Evolutionary conservation across 92 coral and sea anemone genomes (phyloP).

Genomic region (Porites evermanni): DNA sequence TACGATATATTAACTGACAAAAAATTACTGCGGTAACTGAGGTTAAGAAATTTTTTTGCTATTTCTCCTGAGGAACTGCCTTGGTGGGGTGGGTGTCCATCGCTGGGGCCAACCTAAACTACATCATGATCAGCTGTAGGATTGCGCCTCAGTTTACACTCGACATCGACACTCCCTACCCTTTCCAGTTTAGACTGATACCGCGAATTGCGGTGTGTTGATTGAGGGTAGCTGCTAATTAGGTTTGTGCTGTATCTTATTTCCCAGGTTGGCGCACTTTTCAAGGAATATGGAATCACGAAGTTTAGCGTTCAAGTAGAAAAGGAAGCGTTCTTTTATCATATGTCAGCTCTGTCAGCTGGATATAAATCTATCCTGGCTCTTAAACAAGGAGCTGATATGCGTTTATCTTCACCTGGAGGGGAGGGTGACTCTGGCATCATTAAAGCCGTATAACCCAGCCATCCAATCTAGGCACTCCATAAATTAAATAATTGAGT

Average conservation of each 20-base stretch:
- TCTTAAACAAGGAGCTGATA: slow-evolving; percentile 85
- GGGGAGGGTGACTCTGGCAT: slow-evolving; percentile 73
- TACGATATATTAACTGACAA: no score
- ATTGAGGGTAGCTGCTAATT: neutral
- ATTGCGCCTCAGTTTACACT: no score
- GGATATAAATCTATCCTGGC: slow-evolving; percentile 98
- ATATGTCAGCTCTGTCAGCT: slow-evolving; percentile 96
- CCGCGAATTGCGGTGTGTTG: neutral
- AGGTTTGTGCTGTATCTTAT: neutral
- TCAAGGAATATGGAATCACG: slow-evolving; percentile 90
- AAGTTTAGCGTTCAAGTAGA: slow-evolving; percentile 91
- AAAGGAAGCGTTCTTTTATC: slow-evolving; percentile 97
- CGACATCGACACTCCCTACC: no score
- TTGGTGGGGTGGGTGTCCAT: no score
- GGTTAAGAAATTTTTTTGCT: no score
- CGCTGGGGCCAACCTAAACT: no score
- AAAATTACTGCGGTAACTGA: no score
- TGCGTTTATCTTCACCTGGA: slow-evolving; percentile 69
- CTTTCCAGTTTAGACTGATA: no score
- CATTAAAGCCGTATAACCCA: slow-evolving; percentile 74
- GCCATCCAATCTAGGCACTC: neutral
- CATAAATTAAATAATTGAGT: neutral
- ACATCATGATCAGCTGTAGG: no score
- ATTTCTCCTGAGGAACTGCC: no score
- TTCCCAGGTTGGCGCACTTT: slow-evolving; percentile 80